Evolutionary conservation across 2,797 vertebrate species (phyloP).

Genomic region (Gadopsis marmoratus): DNA sequence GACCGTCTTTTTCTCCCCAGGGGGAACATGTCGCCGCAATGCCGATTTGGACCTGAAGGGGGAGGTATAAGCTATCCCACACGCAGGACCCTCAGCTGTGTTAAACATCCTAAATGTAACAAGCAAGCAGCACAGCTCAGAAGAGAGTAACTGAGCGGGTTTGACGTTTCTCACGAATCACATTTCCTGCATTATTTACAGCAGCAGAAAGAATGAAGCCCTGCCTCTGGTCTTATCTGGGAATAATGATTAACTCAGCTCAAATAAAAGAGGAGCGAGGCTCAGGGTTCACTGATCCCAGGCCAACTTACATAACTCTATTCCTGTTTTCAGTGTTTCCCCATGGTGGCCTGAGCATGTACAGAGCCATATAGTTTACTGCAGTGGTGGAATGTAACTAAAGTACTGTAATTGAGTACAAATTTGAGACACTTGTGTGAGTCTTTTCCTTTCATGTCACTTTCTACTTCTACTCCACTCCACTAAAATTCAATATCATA

Average conservation of each 20-base stretch:
- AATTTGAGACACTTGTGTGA: background rate
- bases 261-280: constrained; percentile 53
- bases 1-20: background rate
- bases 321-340: constrained; percentile 40
- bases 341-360: background rate
- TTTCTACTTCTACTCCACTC: too few species aligned
- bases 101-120: background rate
- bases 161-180: background rate
- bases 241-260: constrained; percentile 63
- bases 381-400: background rate
- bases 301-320: constrained; percentile 22
- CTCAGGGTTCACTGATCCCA: constrained; percentile 32
- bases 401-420: background rate
- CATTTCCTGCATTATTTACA: constrained; percentile 12
- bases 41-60: constrained; percentile 55
- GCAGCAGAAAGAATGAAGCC: constrained; percentile 13
- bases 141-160: fast-evolving
- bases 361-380: background rate
- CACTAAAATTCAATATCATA: too few species aligned
- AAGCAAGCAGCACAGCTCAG: background rate
- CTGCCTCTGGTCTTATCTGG: constrained; percentile 34
- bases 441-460: too few species aligned
- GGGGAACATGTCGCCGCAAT: constrained; percentile 22
- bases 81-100: background rate
- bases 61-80: constrained; percentile 57